Base-by-base conservation (phyloP, 2,888 invertebrate species). In the Diploptera punctata region DNA sequence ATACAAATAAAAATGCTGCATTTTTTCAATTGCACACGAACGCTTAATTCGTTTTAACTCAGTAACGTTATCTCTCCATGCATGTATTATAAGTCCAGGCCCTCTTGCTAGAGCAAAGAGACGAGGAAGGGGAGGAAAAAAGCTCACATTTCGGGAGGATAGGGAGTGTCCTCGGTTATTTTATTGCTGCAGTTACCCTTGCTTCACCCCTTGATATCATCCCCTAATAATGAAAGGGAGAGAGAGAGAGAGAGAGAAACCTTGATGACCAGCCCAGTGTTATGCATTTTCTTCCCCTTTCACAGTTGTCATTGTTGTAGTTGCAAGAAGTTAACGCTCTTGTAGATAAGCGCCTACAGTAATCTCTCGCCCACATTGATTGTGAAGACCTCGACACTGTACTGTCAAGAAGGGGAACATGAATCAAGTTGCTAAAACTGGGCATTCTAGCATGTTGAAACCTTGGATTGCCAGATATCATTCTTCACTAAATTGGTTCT, bases 341-440 rank as follows among this genome's bases (percentile, higher is more conserved):
- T 65, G 47, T 9, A 44, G 65, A 65, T 65, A 65, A 65, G 47
- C 65, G 3, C 9, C 26, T 13, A n/a, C n/a, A 24, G 3, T 65
- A 38, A 47, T 65, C 47, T n/a, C n/a, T 65, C 26, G 24, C 47
- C 10, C 26, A 24, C 21, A 24, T 47, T 65, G 65, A 65, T 47
- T 65, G 16, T 24, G 16, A 24, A n/a, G 49, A n/a, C n/a, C n/a
- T n/a, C n/a, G n/a, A n/a, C n/a, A n/a, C n/a, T n/a, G n/a, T n/a
- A n/a, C n/a, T n/a, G n/a, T n/a, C n/a, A n/a, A n/a, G n/a, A n/a
- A n/a, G n/a, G n/a, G n/a, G n/a, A n/a, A n/a, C n/a, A n/a, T n/a
- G n/a, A n/a, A n/a, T n/a, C n/a, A n/a, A n/a, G n/a, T n/a, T n/a
- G n/a, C n/a, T n/a, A n/a, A n/a, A n/a, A n/a, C n/a, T n/a, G n/a